Base-by-base conservation (phyloP, 2,113 vertebrate genomes). In the Cisticola juncidis region DNA sequence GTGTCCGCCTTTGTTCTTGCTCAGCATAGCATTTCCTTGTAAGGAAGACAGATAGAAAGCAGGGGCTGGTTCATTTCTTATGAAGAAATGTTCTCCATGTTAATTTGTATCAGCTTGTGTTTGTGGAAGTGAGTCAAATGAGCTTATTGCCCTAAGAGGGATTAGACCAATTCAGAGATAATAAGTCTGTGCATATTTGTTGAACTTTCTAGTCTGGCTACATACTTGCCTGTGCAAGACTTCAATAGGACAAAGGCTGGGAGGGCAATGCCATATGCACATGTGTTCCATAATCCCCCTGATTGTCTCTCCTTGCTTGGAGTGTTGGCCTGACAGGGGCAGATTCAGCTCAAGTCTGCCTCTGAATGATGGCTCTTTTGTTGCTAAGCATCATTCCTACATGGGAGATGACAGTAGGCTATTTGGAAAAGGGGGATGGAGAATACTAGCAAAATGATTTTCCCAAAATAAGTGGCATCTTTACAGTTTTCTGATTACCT, bases 11-110 rank as follows among this genome's bases (percentile, higher is more conserved):
- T 84, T 87, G 68, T 91, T 91, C 91, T 89, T 86, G 76, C 64
- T 81, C 76, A 84, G 88, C 86, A 65, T 53, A 95, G 51, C 77
- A 78, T 96, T 68, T 66, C 93, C 82, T 81, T 92, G 72, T 92
- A 90, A 86, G 86, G 93, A 92, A 90, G 73, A 17, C 36, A 64
- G 62, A 88, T 73, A 14, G 35, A 19, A 42, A 70, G 11, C 68
- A 62, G 76, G 1, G 3, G 40, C 76, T 56, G 35, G 7, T 86
- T 93, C 15, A 16, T 76, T 74, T 96, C 88, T 86, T 48, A 24
- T 0, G 14, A 70, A 78, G 76, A 83, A 90, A 50, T 88, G 53
- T 86, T 93, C 80, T 88, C 60, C 6, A 0, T 90, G 35, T 83
- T 94, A 80, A 88, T 90, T 91, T 92, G 14, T 79, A 44, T 93